Evolutionary conservation across 2,113 vertebrate genomes (phyloP), one percentile per base, ranked within the genome.

Genomic region (Hipposideros armiger): DNA sequence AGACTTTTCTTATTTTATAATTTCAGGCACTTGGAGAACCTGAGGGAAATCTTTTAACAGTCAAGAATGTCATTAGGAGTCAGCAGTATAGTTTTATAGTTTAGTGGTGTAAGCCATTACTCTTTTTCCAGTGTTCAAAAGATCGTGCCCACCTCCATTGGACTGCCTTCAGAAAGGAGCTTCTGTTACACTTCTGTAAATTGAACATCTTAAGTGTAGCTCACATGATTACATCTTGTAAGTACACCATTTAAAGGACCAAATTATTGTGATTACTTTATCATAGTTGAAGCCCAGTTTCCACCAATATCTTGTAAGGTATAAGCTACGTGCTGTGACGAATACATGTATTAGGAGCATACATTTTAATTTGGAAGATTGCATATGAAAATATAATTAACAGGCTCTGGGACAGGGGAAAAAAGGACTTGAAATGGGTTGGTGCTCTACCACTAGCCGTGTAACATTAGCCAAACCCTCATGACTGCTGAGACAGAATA

Each of bases 51-150:
- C 69, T 66, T 62, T 95, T 96, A 82, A 94, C 96, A 0, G 30
- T 98, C 82, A 96, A 82, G 54, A 96, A 95, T 72, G 28, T 98
- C 72, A 92, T 98, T 93, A 98, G 96, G 58, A 94, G 86, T 84
- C 90, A 95, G 88, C 97, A 98, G 94, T 97, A 80, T 83, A 97
- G 97, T 47, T 66, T 97, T 70, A 73, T 94, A 60, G 92, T 87
- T 88, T 97, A 97, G n/a, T 98, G 97, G 98, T 97, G 93, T 52
- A 98, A 98, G 92, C 81, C 94, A 82, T 91, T 98, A 42, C 64
- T 98, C 45, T 50, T 98, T 98, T 62, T 92, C 96, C 70, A 98
- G 98, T 94, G 76, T 98, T 66, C 95, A 95, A 36, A 89, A 16
- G 14, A 97, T 98, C 10, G 95, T 98, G 52, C 97, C 97, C 90